These are phyloP conservation scores for Gymnocheta viridis DNA, from an alignment of 2,888 invertebrate species.

Conservation along the genomic window DNA sequence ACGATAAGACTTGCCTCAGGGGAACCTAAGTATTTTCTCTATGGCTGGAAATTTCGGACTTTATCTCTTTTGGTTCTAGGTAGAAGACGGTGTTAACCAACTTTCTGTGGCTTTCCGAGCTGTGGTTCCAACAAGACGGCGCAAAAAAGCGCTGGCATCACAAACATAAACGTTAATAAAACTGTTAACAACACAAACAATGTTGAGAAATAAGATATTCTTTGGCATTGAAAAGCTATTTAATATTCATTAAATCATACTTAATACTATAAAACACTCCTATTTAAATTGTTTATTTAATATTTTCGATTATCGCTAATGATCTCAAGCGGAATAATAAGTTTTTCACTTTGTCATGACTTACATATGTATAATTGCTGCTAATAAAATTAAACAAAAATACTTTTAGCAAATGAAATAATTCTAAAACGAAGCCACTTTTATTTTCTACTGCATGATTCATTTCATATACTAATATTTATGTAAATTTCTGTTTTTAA, in stretches of 20 bases:
- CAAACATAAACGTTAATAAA: too few species aligned
- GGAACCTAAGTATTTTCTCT: too few species aligned
- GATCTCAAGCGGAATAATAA: neutral
- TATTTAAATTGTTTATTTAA: neutral
- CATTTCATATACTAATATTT: neutral
- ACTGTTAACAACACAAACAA: neutral
- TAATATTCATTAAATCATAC: conserved; percentile 4
- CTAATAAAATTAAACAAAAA: neutral
- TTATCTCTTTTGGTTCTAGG: too few species aligned
- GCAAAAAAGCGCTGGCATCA: too few species aligned
- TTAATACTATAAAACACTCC: neutral
- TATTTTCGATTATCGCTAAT: neutral
- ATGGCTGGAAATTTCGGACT: too few species aligned
- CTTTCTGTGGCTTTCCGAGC: too few species aligned
- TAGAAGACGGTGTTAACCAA: too few species aligned
- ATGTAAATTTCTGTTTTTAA: neutral
- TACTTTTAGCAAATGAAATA: conserved; percentile 28
- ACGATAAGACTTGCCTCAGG: too few species aligned
- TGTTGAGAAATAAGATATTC: neutral
- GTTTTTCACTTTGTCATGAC: neutral
- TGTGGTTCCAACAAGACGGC: too few species aligned
- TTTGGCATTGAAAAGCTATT: neutral
- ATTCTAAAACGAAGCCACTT: conserved; percentile 15
- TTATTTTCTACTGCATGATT: conserved; percentile 33
- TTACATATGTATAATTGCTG: neutral